Evolutionary conservation across 2,797 vertebrate genomes (phyloP), one percentile per base, ranked within the genome.

Genomic region (Darevskia nairensis): DNA sequence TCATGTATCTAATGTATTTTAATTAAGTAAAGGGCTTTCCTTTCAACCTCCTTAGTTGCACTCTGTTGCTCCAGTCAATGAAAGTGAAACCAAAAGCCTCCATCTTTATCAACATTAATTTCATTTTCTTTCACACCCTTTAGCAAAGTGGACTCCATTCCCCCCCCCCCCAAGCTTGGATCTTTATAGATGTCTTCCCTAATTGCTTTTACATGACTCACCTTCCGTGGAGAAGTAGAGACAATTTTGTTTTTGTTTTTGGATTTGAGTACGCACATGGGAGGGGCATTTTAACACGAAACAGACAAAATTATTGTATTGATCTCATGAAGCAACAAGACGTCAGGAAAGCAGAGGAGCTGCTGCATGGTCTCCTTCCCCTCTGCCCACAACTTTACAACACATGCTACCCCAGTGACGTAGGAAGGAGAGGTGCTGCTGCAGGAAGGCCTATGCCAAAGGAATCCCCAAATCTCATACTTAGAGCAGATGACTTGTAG

Each of bases 21-120:
- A 95, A 95, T 95, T 96, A 95, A 92, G 86, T 92, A 88, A 94
- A 95, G 90, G 94, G 88, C 82, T 95, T 91, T 94, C 90, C 88
- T 93, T 94, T 94, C 93, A 94, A 59, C 74, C 84, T 90, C 81
- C 91, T 89, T 84, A 87, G 91, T 46, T 94, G 93, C 89, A 94
- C 86, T 94, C 92, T 94, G 81, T 77, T 95, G 87, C 82, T 94
- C 50, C 76, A 89, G 92, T 94, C 93, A 94, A 92, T 93, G 89
- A 92, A 92, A 91, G 71, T 13, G 46, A 92, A 95, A 89, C 84
- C 78, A 59, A 88, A 92, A 95, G 92, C 88, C 68, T 3, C 89
- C 93, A 94, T 94, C 87, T 68, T 92, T 91, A 94, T 94, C 93
- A 95, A 86, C 87, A 80, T 68, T 95, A 87, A 78, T 64, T 94